A percentile compares a stretch with the other conserved stretches of the same genome.
Evolutionary conservation across 2,113 vertebrate genomes (phyloP).

Genomic region (Macrotis lagotis): DNA sequence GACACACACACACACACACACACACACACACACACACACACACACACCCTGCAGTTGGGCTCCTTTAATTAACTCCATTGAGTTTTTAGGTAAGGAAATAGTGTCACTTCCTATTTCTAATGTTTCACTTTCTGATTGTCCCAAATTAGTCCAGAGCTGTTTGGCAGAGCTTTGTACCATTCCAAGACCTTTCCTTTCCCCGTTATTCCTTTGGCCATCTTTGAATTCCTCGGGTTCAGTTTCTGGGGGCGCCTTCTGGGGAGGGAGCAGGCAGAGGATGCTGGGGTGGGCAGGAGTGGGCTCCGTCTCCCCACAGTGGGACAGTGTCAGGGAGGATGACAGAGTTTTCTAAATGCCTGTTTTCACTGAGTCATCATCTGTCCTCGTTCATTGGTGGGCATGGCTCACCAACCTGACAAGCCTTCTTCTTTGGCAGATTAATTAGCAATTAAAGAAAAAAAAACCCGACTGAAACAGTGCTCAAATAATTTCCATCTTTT

Average conservation of each 20-base stretch:
- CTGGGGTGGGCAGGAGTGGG: no score
- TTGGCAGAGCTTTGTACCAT: no score
- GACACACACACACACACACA: no score
- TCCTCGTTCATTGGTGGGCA: slow-evolving; percentile 44
- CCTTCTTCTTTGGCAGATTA: slow-evolving; percentile 71
- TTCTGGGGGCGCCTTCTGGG: slow-evolving; percentile 3
- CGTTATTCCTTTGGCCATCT: background rate
- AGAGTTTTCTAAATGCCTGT: slow-evolving; percentile 42
- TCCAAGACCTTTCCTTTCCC: background rate
- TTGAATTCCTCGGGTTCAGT: background rate
- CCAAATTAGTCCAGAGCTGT: slow-evolving; percentile 38
- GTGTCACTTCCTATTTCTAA: slow-evolving; percentile 47
- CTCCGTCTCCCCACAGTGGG: no score
- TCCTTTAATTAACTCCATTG: background rate
- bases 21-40: no score
- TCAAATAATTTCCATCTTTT: background rate
- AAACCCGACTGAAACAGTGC: background rate
- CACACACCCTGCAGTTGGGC: background rate
- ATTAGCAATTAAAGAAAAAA: background rate
- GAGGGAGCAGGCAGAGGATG: no score
- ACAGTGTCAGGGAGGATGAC: slow-evolving; percentile 54
- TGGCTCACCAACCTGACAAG: slow-evolving; percentile 10
- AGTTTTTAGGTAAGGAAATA: slow-evolving; percentile 29
- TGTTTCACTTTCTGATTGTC: slow-evolving; percentile 35
- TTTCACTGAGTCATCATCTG: slow-evolving; percentile 77